Evolutionary conservation across 1,140 invertebrate species (phyloP), one percentile per base, ranked within the genome.

Genomic region (Drosophila tsacasi): DNA sequence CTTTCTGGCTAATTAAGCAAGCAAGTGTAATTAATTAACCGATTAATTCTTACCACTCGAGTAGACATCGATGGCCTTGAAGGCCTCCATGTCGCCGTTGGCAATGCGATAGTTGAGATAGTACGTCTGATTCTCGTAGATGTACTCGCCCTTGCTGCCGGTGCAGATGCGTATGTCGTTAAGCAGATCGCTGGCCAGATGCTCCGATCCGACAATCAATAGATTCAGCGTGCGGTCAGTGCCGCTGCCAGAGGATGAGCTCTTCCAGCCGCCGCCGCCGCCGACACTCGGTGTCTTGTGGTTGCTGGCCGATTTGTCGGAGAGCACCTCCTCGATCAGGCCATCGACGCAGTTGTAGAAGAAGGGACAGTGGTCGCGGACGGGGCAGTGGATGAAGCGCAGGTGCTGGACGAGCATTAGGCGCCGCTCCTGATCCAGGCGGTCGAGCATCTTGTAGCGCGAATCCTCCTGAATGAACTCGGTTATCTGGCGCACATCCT

Each of bases 311-410:
- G 90, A 95, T 93, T 96, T 96, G 40, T 95, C 95, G 46, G 95
- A 94, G 65, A 97, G 94, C 83, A 97, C 95, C 83, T 96, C 93
- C 93, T 97, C 96, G 79, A 97, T 96, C n/a, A 97, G 92, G 55
- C 95, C 95, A 93, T 99, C 98, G 93, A 98, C 96, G 93, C 98
- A 99, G 93, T 97, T 97, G 62, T 96, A 95, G 93, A 96, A 97
- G 44, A 97, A 97, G 23, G 97, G 98, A 93, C 98, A 99, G 92
- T 98, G 97, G 93, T 99, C 98, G 37, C 97, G 94, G 87, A 98
- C 97, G 15, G 98, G 98, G 93, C 97, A 98, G 93, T 99, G 98
- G 50, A 99, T 96, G 94, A 99, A 99, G 57, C 98, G 98, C 30
- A 99, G 94, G 94, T 99, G 98, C 92, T 98, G 98, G 73, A 99